Base-by-base conservation (phyloP, 2,113 vertebrate genomes). In the Ibidorhyncha struthersii region DNA sequence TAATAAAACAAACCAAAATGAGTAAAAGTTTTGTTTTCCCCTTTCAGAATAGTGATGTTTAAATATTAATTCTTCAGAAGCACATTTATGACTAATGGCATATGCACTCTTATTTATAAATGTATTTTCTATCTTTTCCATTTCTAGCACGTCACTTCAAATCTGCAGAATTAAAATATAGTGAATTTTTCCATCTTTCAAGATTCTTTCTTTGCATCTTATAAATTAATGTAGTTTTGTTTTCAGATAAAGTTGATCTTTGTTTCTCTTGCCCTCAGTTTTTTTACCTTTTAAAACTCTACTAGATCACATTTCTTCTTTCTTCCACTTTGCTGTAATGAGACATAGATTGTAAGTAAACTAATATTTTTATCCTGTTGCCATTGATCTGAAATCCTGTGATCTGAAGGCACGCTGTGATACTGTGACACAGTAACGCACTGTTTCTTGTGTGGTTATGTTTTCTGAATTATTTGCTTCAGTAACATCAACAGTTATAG, bases 41-140 rank as follows among this genome's bases (percentile, higher is more conserved):
- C 14, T 82, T 89, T 86, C 41, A 82, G 29, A 89, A 23, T 26
- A 78, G 32, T 67, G n/a, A 27, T 79, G 79, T 87, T 93, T 71
- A 82, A 95, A 82, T 96, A 88, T 38, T 93, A 84, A 93, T 93
- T 84, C 32, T 70, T 87, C 49, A 49, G 22, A 67, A 63, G 21
- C 11, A 41, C 19, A 55, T 50, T 93, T 8, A 34, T 79, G 41
- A 58, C 50, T 95, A 91, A 26, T 71, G 38, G 3, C 26, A 85
- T 85, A 52, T 76, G 69, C 27, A 56, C 12, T 88, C 91, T 97
- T 91, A 93, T 72, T 94, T 94, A 84, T 81, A 61, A 81, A 65
- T 32, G 1, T 65, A 15, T 82, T 83, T 93, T 69, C 26, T 70
- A 1, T 67, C 9, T 79, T 91, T 81, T 74, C 15, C 3, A 12